Evolutionary conservation across 2,113 vertebrate genomes (phyloP).

Genomic region (Cariama cristata): DNA sequence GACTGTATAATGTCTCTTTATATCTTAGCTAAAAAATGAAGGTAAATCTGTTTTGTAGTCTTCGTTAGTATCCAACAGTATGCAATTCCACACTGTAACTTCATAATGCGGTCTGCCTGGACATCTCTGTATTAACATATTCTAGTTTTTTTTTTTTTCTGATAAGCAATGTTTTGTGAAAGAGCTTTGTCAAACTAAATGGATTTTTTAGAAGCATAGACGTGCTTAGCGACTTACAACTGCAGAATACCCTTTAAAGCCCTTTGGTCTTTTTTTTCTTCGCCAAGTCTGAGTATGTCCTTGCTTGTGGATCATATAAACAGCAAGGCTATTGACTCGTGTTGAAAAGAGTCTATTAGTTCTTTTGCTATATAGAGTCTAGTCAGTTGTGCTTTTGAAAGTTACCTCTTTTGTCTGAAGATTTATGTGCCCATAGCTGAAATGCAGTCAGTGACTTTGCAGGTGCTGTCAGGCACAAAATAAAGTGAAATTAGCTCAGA

Average conservation of each 20-base stretch:
- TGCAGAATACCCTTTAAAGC: neutral
- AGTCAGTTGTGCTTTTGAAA: neutral
- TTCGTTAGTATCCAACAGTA: neutral
- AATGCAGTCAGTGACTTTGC: neutral
- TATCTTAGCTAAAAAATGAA: neutral
- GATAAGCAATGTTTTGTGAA: neutral
- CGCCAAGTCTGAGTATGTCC: too few species aligned
- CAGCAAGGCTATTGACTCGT: neutral
- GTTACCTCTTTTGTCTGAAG: neutral
- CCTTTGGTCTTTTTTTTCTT: neutral
- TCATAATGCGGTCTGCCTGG: neutral
- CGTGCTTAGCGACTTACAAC: neutral
- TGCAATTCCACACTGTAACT: neutral
- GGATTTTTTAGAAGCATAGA: neutral
- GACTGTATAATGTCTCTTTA: neutral
- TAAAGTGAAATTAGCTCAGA: neutral
- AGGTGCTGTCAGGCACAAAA: neutral
- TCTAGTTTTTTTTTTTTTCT: neutral
- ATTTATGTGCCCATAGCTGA: neutral
- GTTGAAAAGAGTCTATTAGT: neutral
- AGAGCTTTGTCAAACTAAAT: neutral
- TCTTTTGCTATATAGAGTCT: neutral
- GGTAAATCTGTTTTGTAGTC: neutral
- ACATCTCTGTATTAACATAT: neutral
- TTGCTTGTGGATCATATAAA: neutral